Evolutionary conservation across 2,113 vertebrate species (phyloP).

Genomic region (Zosterops japonicus): DNA sequence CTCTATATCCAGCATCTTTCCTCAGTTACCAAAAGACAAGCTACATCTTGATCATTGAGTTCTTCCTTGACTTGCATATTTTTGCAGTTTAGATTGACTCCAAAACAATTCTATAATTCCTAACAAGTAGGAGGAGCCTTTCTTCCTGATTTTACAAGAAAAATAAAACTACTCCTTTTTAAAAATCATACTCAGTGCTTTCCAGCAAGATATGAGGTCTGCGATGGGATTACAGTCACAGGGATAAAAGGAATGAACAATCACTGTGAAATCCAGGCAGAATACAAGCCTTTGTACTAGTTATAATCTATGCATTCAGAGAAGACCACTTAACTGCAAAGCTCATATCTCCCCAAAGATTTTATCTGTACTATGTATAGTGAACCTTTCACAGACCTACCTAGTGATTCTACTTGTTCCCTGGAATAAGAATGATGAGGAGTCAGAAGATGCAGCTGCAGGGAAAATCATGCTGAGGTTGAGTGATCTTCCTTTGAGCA

Average conservation of each 20-base stretch:
- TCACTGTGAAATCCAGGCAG: neutral
- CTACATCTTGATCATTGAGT: neutral
- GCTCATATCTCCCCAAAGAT: neutral
- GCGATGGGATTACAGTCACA: neutral
- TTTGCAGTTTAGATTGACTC: neutral
- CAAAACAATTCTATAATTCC: neutral
- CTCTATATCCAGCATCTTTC: neutral
- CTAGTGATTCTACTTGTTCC: constrained; percentile 3
- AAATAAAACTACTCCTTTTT: neutral
- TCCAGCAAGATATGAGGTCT: neutral
- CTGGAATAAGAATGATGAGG: neutral
- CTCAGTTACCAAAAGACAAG: neutral
- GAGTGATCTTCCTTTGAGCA: neutral
- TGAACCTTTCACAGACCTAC: neutral
- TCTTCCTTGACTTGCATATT: neutral
- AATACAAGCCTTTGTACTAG: neutral
- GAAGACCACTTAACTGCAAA: neutral
- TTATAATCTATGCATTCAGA: neutral
- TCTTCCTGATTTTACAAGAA: neutral
- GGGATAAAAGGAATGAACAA: neutral
- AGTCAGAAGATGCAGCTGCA: constrained; percentile 12
- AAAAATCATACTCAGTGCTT: neutral
- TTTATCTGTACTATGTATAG: neutral
- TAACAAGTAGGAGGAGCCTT: neutral
- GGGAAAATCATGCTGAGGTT: neutral